Conservation (phyloP, 1,140 invertebrate genomes). For the Pomacea maculata region DNA sequence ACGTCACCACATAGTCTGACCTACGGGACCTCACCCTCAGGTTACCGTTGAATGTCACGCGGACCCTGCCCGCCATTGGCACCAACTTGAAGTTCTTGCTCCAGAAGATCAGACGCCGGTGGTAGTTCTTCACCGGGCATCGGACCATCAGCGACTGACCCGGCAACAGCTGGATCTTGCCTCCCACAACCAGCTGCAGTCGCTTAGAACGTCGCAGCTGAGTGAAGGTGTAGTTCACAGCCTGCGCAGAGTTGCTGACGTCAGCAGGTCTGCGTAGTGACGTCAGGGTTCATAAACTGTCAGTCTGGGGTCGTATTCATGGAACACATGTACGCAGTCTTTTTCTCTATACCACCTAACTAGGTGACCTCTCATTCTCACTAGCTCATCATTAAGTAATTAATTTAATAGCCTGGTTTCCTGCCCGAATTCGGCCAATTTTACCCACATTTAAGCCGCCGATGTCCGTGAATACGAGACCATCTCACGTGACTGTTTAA, state of each 20-base stretch:
- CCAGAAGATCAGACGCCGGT: slow-evolving; percentile 44
- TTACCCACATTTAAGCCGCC: too few species aligned
- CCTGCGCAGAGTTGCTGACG: background rate
- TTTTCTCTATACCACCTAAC: too few species aligned
- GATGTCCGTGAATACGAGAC: too few species aligned
- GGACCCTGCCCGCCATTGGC: slow-evolving; percentile 37
- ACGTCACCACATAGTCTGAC: background rate
- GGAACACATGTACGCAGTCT: too few species aligned
- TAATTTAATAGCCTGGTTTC: too few species aligned
- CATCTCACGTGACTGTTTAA: too few species aligned
- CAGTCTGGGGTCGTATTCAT: too few species aligned
- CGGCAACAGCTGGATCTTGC: slow-evolving; percentile 34
- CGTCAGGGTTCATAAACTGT: too few species aligned
- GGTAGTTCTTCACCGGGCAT: slow-evolving; percentile 45
- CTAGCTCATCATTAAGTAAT: too few species aligned
- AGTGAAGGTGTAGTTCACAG: slow-evolving; percentile 47
- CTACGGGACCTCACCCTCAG: slow-evolving; percentile 16
- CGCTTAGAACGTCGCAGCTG: slow-evolving; percentile 38
- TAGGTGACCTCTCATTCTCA: too few species aligned
- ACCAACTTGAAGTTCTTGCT: slow-evolving; percentile 38
- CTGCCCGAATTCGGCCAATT: too few species aligned
- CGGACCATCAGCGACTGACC: slow-evolving; percentile 38
- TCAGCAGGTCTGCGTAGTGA: background rate
- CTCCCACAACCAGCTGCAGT: slow-evolving; percentile 38
- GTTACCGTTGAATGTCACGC: slow-evolving; percentile 37